Evolutionary conservation across 2,888 invertebrate genomes (phyloP).

Genomic region (Rhagophthalmus giganteus): DNA sequence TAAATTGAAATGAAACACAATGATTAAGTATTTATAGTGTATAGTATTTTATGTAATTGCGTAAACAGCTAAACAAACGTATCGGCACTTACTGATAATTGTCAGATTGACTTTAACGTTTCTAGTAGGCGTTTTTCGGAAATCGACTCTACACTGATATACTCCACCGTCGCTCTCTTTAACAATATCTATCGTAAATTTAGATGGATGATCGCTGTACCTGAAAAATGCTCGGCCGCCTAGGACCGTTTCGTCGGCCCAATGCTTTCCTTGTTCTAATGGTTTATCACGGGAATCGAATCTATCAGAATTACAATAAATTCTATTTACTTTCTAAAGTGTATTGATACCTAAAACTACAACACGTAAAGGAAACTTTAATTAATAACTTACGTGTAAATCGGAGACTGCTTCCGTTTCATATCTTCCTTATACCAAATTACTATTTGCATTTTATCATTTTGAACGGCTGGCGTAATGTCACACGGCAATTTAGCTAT

Average conservation of each 20-base stretch:
- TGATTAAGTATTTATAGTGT: too few relatives aligned
- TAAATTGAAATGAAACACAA: too few relatives aligned
- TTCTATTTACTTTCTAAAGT: neutral
- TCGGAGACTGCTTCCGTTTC: slow-evolving; percentile 59
- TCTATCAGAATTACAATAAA: slow-evolving; percentile 55
- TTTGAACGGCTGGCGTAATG: slow-evolving; percentile 59
- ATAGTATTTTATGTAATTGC: too few relatives aligned
- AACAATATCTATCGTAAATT: slow-evolving; percentile 74
- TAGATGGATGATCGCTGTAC: slow-evolving; percentile 73
- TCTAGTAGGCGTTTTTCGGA: slow-evolving; percentile 84
- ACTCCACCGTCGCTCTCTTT: slow-evolving; percentile 77
- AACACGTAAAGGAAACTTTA: neutral
- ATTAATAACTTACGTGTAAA: slow-evolving; percentile 61
- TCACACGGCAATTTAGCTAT: slow-evolving; percentile 65
- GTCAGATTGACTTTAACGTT: slow-evolving; percentile 86
- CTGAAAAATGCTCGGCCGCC: slow-evolving; percentile 78
- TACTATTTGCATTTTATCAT: slow-evolving; percentile 64
- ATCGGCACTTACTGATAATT: slow-evolving; percentile 76
- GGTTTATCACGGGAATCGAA: slow-evolving; percentile 76
- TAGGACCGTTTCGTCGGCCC: slow-evolving; percentile 76
- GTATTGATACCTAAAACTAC: neutral
- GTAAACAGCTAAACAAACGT: neutral
- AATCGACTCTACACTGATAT: slow-evolving; percentile 88
- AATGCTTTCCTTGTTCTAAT: slow-evolving; percentile 75
- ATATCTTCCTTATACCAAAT: slow-evolving; percentile 66